Evolutionary conservation across 1,140 invertebrate species (phyloP).

Genomic region (Tetragnatha versicolor): DNA sequence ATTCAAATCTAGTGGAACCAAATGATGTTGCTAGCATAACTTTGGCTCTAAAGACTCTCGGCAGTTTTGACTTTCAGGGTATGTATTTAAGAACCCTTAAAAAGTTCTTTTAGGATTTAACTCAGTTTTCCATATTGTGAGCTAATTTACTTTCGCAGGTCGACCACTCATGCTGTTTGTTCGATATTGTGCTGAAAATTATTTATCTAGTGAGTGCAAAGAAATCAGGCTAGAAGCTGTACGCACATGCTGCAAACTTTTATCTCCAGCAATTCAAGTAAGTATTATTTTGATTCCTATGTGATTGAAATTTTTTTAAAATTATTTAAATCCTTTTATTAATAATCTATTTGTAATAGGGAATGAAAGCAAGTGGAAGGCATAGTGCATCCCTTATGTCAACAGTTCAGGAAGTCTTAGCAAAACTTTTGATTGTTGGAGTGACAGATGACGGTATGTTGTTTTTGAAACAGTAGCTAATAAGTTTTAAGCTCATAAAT

Average conservation of each 20-base stretch:
- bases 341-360: conserved; percentile 51
- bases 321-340: background rate
- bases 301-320: background rate
- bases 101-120: conserved; percentile 18
- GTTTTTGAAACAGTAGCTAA: background rate
- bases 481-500: background rate
- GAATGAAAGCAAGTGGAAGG: conserved; percentile 60
- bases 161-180: conserved; percentile 93
- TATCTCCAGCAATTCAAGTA: conserved; percentile 80
- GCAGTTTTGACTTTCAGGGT: conserved; percentile 94
- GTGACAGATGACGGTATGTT: conserved; percentile 84
- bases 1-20: conserved; percentile 57
- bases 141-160: conserved; percentile 66
- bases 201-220: conserved; percentile 88
- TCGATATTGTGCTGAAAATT: conserved; percentile 88
- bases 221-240: conserved; percentile 95
- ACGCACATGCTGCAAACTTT: conserved; percentile 86
- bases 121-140: conserved; percentile 13
- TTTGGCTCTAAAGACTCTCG: conserved; percentile 90
- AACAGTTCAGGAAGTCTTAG: conserved; percentile 87
- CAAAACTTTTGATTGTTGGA: conserved; percentile 89
- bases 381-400: conserved; percentile 81
- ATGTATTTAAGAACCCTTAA: conserved; percentile 41
- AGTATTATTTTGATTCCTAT: background rate
- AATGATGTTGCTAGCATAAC: conserved; percentile 85